Percentiles rank a stretch among this genome's conserved stretches.
Conservation (phyloP, 1,140 invertebrate species). For the Manduca sexta region DNA sequence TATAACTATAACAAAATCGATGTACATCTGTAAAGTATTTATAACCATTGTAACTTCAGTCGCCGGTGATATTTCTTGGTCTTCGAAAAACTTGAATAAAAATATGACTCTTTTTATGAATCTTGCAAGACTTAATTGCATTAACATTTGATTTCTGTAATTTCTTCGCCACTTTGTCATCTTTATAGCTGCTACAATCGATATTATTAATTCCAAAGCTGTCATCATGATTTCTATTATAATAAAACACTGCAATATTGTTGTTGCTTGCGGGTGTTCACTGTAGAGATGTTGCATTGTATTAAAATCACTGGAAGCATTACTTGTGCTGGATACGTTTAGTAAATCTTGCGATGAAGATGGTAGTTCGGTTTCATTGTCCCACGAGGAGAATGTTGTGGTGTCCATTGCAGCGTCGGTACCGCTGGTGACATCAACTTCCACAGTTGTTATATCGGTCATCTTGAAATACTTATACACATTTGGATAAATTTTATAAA, state of each 20-base stretch:
- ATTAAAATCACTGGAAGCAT: background rate
- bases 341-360: background rate
- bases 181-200: conserved; percentile 39
- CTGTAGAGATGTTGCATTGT: background rate
- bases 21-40: conserved; percentile 37
- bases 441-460: background rate
- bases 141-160: conserved; percentile 61
- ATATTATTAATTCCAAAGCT: conserved; percentile 42
- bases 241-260: conserved; percentile 40
- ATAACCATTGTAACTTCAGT: conserved; percentile 11
- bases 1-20: conserved; percentile 51
- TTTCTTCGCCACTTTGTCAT: conserved; percentile 47
- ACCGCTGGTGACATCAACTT: background rate
- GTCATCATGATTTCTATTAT: conserved; percentile 54
- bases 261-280: conserved; percentile 16
- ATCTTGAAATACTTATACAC: no score
- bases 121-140: conserved; percentile 48
- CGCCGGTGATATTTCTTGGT: conserved; percentile 12
- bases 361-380: conserved; percentile 12
- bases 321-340: background rate
- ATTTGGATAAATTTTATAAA: no score
- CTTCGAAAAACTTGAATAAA: conserved; percentile 32
- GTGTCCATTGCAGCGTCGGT: background rate
- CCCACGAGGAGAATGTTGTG: background rate
- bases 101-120: conserved; percentile 46